Evolutionary conservation across 2,113 vertebrate genomes (phyloP), one percentile per base, ranked within the genome.

Genomic region (Dasyurus viverrinus): DNA sequence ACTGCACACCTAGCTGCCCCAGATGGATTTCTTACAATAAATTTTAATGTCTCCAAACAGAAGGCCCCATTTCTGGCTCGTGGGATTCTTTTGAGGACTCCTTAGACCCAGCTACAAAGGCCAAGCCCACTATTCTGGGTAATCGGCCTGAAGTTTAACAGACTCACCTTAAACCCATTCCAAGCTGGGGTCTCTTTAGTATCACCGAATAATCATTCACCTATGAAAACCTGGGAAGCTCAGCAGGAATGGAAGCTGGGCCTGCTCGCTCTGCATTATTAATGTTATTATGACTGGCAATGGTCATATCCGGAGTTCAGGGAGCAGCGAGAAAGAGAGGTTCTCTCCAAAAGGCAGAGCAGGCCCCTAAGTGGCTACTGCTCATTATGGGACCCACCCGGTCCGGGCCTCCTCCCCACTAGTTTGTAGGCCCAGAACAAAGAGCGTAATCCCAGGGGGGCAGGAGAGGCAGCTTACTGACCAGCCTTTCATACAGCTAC

Each of bases 131-230:
- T 22, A 42, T 22, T 84, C 68, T 42, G n/a, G 3, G 42, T 42
- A 84, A 42, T 14, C 23, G 36, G 24, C 91, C 94, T 92, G 48
- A 92, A 93, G 90, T 93, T 94, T 53, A 90, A 92, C 8, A 96
- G 89, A 92, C 42, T 93, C 92, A 94, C 22, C 36, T 92, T 48
- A 96, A 97, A 55, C 91, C 42, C 52, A 76, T 91, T 92, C 36
- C 54, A 54, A 60, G 54, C 52, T 92, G 23, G 57, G 90, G 52
- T 55, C 90, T 90, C 93, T 84, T 94, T 91, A 92, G 76, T 90
- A 95, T 25, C 54, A 91, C 36, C 57, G 92, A 91, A 54, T 10
- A 76, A 92, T 47, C 68, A 23, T 19, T 42, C 19, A 8, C 68
- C 36, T 42, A 42, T 22, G 8, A n/a, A 84, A 0, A 1, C 95